phyloP scores from a whole-genome alignment of 2,113 vertebrate genomes.

The Zosterops hypoxanthus region DNA sequence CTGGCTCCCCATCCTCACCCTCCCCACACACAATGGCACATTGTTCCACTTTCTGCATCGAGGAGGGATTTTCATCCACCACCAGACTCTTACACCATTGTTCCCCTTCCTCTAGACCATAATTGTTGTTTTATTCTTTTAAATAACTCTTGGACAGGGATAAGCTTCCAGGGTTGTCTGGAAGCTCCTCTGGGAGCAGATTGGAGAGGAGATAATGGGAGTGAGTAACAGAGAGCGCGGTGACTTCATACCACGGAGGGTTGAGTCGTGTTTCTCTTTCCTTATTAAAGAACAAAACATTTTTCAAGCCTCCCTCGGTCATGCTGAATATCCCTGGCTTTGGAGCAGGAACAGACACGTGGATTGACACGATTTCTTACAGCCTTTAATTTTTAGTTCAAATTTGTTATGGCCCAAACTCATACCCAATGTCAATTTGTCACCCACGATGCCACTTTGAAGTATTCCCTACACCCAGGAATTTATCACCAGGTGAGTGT shows the following conservation, averaged over 20 bases:
- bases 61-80: slow-evolving; percentile 48
- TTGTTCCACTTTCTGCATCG: slow-evolving; percentile 73
- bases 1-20: neutral
- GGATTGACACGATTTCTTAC: neutral
- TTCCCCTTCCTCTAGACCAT: neutral
- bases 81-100: neutral
- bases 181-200: slow-evolving; percentile 67
- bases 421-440: fast-evolving
- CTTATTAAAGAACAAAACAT: slow-evolving; percentile 29
- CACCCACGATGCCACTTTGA: neutral
- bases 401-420: neutral
- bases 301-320: neutral
- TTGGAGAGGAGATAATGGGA: slow-evolving; percentile 68
- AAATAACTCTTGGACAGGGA: slow-evolving; percentile 41
- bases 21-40: slow-evolving; percentile 41
- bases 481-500: neutral
- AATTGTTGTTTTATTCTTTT: slow-evolving; percentile 15
- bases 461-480: neutral
- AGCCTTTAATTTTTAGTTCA: neutral
- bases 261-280: slow-evolving; percentile 32
- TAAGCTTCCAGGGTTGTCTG: slow-evolving; percentile 71
- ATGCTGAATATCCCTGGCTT: neutral
- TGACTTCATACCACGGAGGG: slow-evolving; percentile 46
- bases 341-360: neutral
- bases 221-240: slow-evolving; percentile 72